Percentiles rank a stretch among this genome's conserved stretches.
phyloP scores from a whole-genome alignment of 2,113 vertebrate genomes.

The Pituophis catenifer region DNA sequence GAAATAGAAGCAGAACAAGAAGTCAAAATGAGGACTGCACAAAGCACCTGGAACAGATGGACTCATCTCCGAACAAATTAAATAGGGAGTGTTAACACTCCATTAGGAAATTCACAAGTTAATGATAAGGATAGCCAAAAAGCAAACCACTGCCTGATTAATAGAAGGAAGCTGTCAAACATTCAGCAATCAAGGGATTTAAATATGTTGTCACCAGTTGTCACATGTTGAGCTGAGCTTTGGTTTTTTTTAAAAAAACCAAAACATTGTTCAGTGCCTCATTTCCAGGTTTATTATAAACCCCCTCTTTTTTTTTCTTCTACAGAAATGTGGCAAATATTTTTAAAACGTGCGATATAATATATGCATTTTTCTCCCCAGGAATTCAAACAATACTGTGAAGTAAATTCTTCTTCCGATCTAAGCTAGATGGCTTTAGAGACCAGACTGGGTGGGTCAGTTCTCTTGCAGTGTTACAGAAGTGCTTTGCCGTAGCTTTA shows the following conservation, averaged over 20 bases:
- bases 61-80: neutral
- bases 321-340: neutral
- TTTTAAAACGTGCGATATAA: neutral
- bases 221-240: neutral
- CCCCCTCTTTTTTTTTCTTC: neutral
- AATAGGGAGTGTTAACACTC: neutral
- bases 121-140: constrained; percentile 4
- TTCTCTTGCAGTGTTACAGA: neutral
- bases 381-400: neutral
- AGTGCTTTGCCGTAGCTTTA: neutral
- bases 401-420: neutral
- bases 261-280: neutral
- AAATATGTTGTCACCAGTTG: neutral
- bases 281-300: neutral
- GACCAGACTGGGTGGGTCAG: neutral
- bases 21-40: neutral
- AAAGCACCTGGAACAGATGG: constrained; percentile 20
- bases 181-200: constrained; percentile 6
- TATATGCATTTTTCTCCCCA: neutral
- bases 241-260: neutral
- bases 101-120: constrained; percentile 18
- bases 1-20: neutral
- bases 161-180: neutral
- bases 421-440: neutral
- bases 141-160: neutral